Conservation (phyloP, 2,888 invertebrate genomes). For the Pammene fasciana region DNA sequence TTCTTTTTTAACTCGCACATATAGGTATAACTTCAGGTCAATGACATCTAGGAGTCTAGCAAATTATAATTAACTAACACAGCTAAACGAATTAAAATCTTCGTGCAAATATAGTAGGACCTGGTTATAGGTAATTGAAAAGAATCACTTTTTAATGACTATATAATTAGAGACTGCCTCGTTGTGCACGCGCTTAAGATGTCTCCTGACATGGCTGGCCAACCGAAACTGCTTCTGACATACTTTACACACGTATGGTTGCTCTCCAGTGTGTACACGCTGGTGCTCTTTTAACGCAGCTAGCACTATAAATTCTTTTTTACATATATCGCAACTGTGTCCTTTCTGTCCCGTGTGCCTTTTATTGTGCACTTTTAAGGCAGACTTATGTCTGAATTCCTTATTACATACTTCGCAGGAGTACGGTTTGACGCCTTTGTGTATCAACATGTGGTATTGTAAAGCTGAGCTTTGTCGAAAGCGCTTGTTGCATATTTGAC, state of each 20-base stretch:
- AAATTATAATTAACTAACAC: too few relatives aligned
- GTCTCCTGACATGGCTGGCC: slow-evolving; percentile 17
- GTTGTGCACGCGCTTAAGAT: slow-evolving; percentile 6
- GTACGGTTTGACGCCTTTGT: slow-evolving; percentile 11
- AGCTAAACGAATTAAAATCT: background rate
- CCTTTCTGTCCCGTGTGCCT: slow-evolving; percentile 8
- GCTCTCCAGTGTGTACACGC: slow-evolving; percentile 14
- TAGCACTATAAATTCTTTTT: slow-evolving; percentile 21
- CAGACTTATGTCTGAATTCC: slow-evolving; percentile 19
- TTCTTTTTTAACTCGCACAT: too few relatives aligned
- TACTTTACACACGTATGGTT: slow-evolving; percentile 11
- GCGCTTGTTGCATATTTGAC: slow-evolving; percentile 7
- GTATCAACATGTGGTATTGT: slow-evolving; percentile 18
- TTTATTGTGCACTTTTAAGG: slow-evolving; percentile 16
- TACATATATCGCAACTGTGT: slow-evolving; percentile 15
- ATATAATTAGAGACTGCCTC: slow-evolving; percentile 5
- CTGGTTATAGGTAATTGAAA: background rate
- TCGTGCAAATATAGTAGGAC: background rate
- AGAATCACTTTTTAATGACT: slow-evolving; percentile 5
- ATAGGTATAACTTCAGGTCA: too few relatives aligned
- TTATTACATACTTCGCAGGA: slow-evolving; percentile 17
- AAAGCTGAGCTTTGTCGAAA: slow-evolving; percentile 12
- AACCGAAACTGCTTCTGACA: slow-evolving; percentile 13
- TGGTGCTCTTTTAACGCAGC: slow-evolving; percentile 14
- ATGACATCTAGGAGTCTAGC: too few relatives aligned